Evolutionary conservation across 2,113 vertebrate genomes (phyloP).

Genomic region (Benitochromis conjunctus): DNA sequence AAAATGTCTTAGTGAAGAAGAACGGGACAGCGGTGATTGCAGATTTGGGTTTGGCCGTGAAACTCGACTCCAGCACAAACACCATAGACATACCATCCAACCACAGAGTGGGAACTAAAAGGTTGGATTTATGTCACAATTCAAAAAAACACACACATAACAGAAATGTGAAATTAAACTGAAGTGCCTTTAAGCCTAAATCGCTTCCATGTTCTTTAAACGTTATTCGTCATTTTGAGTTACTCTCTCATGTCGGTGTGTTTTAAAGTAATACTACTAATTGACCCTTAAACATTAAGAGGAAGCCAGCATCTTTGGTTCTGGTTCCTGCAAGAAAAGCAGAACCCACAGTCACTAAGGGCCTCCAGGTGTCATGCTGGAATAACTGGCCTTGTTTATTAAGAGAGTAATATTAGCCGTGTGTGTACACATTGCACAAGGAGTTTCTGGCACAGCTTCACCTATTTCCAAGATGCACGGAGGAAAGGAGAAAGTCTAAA

Average conservation of each 20-base stretch:
- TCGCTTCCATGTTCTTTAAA: not conserved
- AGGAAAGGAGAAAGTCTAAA: not conserved
- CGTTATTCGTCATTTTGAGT: not conserved
- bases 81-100: slow-evolving; percentile 92
- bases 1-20: slow-evolving; percentile 95
- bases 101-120: slow-evolving; percentile 91
- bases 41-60: slow-evolving; percentile 93
- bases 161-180: not conserved
- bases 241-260: not conserved
- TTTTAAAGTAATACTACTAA: not conserved
- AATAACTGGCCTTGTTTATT: not conserved
- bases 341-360: not conserved
- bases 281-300: not conserved
- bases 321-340: not conserved
- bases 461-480: not conserved
- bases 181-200: not conserved
- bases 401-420: not conserved
- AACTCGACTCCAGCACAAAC: slow-evolving; percentile 88
- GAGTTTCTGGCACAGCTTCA: not conserved
- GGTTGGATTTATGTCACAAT: slow-evolving; percentile 65
- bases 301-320: not conserved
- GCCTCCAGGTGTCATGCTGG: not conserved
- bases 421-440: not conserved
- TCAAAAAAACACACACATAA: not conserved
- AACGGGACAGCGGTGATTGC: slow-evolving; percentile 91